Evolutionary conservation across 2,888 invertebrate species (phyloP).

Genomic region (Orthonychiurus folsomi): DNA sequence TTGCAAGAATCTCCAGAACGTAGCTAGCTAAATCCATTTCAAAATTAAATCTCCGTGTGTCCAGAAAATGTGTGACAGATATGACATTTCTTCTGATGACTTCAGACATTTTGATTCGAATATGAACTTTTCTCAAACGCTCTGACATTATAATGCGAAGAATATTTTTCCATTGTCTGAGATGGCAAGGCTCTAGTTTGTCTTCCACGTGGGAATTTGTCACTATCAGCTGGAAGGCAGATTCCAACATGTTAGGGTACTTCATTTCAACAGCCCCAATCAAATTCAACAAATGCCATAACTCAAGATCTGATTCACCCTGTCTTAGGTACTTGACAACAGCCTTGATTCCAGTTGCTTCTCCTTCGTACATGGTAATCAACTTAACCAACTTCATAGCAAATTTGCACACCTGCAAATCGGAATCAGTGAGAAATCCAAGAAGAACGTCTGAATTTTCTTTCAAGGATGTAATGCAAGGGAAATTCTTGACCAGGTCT

Average conservation of each 20-base stretch:
- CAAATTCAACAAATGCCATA: slow-evolving; percentile 32
- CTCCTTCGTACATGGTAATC: slow-evolving; percentile 27
- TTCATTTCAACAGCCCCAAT: slow-evolving; percentile 30
- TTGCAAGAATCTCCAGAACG: slow-evolving; percentile 30
- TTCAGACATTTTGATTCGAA: slow-evolving; percentile 22
- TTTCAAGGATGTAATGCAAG: slow-evolving; percentile 29
- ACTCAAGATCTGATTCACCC: slow-evolving; percentile 26
- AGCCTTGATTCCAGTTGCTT: slow-evolving; percentile 30
- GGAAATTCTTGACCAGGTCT: slow-evolving; percentile 30
- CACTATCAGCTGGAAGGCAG: slow-evolving; percentile 23
- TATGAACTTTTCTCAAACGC: slow-evolving; percentile 15
- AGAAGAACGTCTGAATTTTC: slow-evolving; percentile 25
- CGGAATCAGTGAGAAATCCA: slow-evolving; percentile 28
- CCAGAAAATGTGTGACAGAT: slow-evolving; percentile 24
- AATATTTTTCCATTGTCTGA: slow-evolving; percentile 33
- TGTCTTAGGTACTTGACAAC: slow-evolving; percentile 27
- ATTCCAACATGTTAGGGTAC: slow-evolving; percentile 27
- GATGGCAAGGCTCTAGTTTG: neutral
- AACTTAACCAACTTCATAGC: slow-evolving; percentile 31
- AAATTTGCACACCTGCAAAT: slow-evolving; percentile 23
- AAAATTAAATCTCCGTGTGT: slow-evolving; percentile 26
- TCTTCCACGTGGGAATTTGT: slow-evolving; percentile 13
- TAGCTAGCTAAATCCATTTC: slow-evolving; percentile 27
- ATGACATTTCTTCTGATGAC: slow-evolving; percentile 29
- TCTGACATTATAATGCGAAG: slow-evolving; percentile 31